phyloP scores from a whole-genome alignment of 1,140 invertebrate species.

The Diachasma alloeum region DNA sequence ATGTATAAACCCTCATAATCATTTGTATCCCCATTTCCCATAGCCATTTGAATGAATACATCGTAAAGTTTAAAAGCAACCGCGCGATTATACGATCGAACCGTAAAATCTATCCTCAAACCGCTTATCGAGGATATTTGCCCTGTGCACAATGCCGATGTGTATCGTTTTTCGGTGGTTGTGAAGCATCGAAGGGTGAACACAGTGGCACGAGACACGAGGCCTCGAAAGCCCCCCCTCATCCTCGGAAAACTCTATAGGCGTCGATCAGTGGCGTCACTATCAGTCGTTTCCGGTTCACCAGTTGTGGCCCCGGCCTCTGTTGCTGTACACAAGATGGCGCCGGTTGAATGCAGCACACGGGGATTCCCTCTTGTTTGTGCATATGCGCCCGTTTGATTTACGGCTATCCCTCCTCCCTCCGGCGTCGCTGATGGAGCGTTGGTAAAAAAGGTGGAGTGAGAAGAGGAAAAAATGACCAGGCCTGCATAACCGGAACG shows the following conservation, averaged over 20 bases:
- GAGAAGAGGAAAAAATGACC: background rate
- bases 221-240: background rate
- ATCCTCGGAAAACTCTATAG: constrained; percentile 2
- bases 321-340: constrained; percentile 28
- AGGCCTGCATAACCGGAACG: background rate
- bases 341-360: constrained; percentile 29
- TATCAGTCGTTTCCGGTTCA: constrained; percentile 39
- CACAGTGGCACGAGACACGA: background rate
- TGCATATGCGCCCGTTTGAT: constrained; percentile 51
- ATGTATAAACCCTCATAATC: background rate
- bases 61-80: background rate
- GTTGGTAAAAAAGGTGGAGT: background rate
- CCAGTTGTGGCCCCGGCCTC: constrained; percentile 8
- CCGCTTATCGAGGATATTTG: constrained; percentile 3
- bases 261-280: constrained; percentile 33
- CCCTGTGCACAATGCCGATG: constrained; percentile 1
- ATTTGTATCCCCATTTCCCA: background rate
- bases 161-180: background rate
- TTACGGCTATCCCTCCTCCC: constrained; percentile 25
- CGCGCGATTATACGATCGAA: background rate
- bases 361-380: constrained; percentile 21
- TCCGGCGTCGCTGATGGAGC: background rate
- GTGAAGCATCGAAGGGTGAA: background rate
- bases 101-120: background rate
- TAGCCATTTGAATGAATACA: background rate